Percentiles rank a stretch among this genome's conserved stretches.
Conservation (phyloP, 2,888 invertebrate genomes). For the Sicus ferrugineus region DNA sequence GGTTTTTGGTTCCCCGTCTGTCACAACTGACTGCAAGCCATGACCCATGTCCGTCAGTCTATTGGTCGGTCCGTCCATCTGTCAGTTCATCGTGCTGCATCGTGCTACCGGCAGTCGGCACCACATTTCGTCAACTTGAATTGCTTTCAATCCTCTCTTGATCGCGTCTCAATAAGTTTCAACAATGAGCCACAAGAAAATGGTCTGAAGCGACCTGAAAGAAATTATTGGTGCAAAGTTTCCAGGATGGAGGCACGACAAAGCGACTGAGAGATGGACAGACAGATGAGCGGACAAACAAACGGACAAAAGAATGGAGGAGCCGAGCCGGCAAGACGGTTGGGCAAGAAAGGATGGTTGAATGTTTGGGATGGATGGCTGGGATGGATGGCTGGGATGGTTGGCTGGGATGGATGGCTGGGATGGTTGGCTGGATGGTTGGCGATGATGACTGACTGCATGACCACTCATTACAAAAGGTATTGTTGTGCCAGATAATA, state of each 20-base stretch:
- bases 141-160: slow-evolving; percentile 15
- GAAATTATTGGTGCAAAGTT: too few species aligned
- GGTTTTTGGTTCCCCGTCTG: slow-evolving; percentile 29
- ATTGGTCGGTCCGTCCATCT: neutral
- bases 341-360: slow-evolving; percentile 16
- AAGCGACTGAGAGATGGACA: too few species aligned
- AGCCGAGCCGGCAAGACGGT: neutral
- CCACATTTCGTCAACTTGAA: slow-evolving; percentile 26
- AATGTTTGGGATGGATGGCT: neutral
- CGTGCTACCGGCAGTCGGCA: neutral
- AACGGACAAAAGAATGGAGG: too few species aligned
- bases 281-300: neutral
- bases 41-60: neutral
- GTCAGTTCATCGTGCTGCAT: neutral
- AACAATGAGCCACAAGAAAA: slow-evolving; percentile 23
- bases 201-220: slow-evolving; percentile 10
- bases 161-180: slow-evolving; percentile 32
- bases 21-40: neutral
- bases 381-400: slow-evolving; percentile 8
- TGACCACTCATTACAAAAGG: slow-evolving; percentile 15
- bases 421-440: slow-evolving; percentile 19
- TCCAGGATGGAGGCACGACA: too few species aligned
- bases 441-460: slow-evolving; percentile 15
- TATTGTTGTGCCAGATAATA: slow-evolving; percentile 27
- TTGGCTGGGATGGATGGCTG: slow-evolving; percentile 11